Conservation (phyloP, 2,888 invertebrate genomes). For the Muschampia plurimacula region DNA sequence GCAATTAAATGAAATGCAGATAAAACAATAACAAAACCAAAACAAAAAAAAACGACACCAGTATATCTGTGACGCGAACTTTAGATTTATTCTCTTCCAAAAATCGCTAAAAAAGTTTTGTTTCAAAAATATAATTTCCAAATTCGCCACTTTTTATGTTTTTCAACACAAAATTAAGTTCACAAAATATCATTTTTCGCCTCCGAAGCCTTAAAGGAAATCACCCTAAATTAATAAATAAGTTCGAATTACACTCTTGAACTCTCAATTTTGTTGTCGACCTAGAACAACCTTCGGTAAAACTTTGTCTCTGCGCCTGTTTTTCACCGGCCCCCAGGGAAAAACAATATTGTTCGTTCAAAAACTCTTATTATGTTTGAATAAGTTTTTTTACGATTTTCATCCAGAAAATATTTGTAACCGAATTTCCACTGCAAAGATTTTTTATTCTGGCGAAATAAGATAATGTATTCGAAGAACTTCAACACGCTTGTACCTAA, state of each 20-base stretch:
- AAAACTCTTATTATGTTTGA: constrained; percentile 28
- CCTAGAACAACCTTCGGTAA: constrained; percentile 21
- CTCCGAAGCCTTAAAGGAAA: constrained; percentile 7
- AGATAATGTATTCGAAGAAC: too few relatives aligned
- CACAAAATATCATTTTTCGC: constrained; percentile 6
- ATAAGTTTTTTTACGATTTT: constrained; percentile 4
- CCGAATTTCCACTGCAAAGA: too few relatives aligned
- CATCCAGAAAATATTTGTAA: too few relatives aligned
- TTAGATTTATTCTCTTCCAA: too few relatives aligned
- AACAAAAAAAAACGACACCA: too few relatives aligned
- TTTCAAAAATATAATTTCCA: neutral
- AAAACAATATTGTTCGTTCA: constrained; percentile 31
- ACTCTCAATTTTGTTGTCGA: constrained; percentile 30
- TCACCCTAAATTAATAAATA: constrained; percentile 18
- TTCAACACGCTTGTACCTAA: too few relatives aligned
- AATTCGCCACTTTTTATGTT: neutral
- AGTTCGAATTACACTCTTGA: constrained; percentile 28
- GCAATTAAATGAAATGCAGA: too few relatives aligned
- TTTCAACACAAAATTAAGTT: neutral
- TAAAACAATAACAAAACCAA: too few relatives aligned
- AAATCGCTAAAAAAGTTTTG: too few relatives aligned
- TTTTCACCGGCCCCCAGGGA: constrained; percentile 26
- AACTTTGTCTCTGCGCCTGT: constrained; percentile 26
- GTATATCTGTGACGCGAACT: too few relatives aligned
- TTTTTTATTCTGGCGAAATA: too few relatives aligned